Evolutionary conservation across 2,113 vertebrate genomes (phyloP).

Genomic region (Lepisosteus oculatus): DNA sequence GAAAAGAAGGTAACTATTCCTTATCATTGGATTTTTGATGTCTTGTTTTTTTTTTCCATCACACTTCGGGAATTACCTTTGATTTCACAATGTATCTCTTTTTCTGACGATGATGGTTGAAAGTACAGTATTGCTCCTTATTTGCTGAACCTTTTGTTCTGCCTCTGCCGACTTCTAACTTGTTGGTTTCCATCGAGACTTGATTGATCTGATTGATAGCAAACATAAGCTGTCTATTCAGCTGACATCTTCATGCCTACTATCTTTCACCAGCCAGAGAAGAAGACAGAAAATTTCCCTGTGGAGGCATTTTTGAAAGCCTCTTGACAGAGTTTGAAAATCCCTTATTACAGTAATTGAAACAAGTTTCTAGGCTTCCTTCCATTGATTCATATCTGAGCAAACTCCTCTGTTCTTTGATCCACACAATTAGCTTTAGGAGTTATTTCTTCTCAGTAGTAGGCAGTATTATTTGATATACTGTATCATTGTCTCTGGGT

Average conservation of each 20-base stretch:
- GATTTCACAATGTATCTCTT: constrained; percentile 2
- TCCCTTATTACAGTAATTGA: constrained; percentile 38
- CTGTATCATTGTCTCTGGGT: constrained; percentile 17
- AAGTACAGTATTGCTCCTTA: constrained; percentile 15
- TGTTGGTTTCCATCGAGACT: constrained; percentile 10
- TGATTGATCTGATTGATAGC: constrained; percentile 28
- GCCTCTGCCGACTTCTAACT: constrained; percentile 21
- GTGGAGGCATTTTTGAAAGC: constrained; percentile 11
- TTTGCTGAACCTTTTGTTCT: constrained; percentile 21
- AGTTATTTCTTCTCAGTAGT: constrained; percentile 31
- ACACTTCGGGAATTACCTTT: constrained; percentile 11
- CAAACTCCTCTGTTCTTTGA: constrained; percentile 38
- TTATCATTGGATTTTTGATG: neutral
- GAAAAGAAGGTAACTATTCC: neutral
- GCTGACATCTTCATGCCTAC: constrained; percentile 9
- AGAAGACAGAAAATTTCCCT: constrained; percentile 20
- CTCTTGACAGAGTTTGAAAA: constrained; percentile 21
- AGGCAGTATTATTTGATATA: constrained; percentile 39
- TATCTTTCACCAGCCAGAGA: constrained; percentile 15
- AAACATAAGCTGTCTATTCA: constrained; percentile 14
- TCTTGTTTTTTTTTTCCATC: neutral
- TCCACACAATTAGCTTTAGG: constrained; percentile 41
- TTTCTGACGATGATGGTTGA: neutral
- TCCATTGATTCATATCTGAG: constrained; percentile 39
- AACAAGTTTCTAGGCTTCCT: constrained; percentile 38